Conservation (phyloP, 1,140 invertebrate genomes). For the Nymphalis io region DNA sequence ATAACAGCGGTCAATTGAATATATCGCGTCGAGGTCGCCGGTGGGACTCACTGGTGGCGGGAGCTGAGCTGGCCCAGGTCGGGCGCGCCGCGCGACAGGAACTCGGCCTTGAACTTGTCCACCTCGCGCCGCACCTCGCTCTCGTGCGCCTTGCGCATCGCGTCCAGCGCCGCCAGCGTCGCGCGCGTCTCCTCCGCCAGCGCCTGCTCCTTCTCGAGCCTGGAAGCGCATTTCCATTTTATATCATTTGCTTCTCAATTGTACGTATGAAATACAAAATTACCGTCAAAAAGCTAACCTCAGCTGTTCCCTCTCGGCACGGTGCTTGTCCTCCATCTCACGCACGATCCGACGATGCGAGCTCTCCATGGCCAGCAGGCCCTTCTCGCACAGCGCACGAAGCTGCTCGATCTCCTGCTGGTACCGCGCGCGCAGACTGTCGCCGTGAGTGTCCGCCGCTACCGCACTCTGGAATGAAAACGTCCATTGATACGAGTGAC, state of each 20-base stretch:
- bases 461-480: slow-evolving; percentile 60
- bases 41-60: slow-evolving; percentile 56
- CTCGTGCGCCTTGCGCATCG: slow-evolving; percentile 96
- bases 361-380: slow-evolving; percentile 92
- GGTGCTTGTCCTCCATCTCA: slow-evolving; percentile 92
- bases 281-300: slow-evolving; percentile 52
- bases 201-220: slow-evolving; percentile 92
- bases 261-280: no score
- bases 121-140: slow-evolving; percentile 94
- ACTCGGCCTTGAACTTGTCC: slow-evolving; percentile 92
- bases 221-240: no score
- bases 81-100: slow-evolving; percentile 83
- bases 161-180: slow-evolving; percentile 91
- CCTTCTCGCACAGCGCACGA: slow-evolving; percentile 91
- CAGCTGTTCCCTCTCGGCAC: slow-evolving; percentile 86
- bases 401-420: slow-evolving; percentile 93
- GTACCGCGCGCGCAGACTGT: slow-evolving; percentile 88
- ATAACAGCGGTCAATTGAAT: no score
- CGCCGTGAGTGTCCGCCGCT: slow-evolving; percentile 83
- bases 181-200: slow-evolving; percentile 94
- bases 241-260: no score
- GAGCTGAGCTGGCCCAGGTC: slow-evolving; percentile 64
- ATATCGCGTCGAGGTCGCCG: neutral
- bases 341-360: slow-evolving; percentile 91
- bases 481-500: neutral